Evolutionary conservation across 2,888 invertebrate species (phyloP).

Genomic region (Apotomis betuletana): DNA sequence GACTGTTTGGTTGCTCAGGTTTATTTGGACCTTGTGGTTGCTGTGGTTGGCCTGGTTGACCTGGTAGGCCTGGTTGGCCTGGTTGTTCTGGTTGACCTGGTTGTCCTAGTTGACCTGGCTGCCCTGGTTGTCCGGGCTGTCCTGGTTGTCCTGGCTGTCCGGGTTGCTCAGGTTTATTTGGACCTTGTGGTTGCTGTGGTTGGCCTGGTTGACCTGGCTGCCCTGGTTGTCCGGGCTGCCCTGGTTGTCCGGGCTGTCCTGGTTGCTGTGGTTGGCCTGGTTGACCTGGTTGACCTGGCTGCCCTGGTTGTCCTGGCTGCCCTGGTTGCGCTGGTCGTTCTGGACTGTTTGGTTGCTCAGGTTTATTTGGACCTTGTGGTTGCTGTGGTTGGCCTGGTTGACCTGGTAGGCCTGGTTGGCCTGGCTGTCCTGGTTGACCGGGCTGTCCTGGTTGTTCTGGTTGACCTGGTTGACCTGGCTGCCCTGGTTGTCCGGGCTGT

Average conservation of each 20-base stretch:
- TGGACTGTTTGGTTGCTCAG: too few species aligned
- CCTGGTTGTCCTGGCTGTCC: not conserved
- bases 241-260: conserved; percentile 7
- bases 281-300: too few species aligned
- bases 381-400: too few species aligned
- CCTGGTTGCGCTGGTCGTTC: too few species aligned
- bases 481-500: not conserved
- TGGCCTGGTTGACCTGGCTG: conserved; percentile 14
- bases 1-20: too few species aligned
- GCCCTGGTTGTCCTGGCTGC: not conserved
- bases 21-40: too few species aligned
- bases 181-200: not conserved
- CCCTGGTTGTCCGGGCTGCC: conserved; percentile 1
- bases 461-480: conserved; percentile 3
- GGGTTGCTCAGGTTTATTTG: not conserved
- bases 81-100: not conserved
- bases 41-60: conserved; percentile 8
- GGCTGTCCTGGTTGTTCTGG: conserved; percentile 23
- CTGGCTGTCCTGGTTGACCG: not conserved
- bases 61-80: not conserved
- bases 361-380: too few species aligned
- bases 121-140: not conserved
- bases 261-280: too few species aligned
- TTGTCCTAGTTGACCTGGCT: not conserved
- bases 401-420: too few species aligned